Conservation (phyloP, 1,140 invertebrate species). For the Vanessa atalanta region DNA sequence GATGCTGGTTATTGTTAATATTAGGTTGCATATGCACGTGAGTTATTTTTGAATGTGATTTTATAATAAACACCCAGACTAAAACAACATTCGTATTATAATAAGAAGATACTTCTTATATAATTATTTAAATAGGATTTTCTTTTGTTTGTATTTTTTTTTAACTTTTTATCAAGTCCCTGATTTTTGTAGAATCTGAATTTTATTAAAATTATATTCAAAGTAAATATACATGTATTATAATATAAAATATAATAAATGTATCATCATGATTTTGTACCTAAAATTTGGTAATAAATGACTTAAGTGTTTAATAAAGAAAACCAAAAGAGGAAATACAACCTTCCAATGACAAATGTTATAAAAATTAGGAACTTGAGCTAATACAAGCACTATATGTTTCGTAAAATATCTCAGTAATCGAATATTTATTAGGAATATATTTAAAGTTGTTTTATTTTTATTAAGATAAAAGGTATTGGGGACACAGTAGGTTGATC, state of each 20-base stretch:
- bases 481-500: neutral
- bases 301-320: too few species aligned
- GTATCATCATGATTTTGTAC: too few species aligned
- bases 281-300: too few species aligned
- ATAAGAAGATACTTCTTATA: neutral
- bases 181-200: too few species aligned
- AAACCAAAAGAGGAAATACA: neutral
- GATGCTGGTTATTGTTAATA: constrained; percentile 19
- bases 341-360: neutral
- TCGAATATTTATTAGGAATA: constrained; percentile 25
- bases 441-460: constrained; percentile 2
- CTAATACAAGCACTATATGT: neutral
- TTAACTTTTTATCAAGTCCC: too few species aligned
- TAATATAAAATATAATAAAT: too few species aligned
- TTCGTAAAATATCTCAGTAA: constrained; percentile 20
- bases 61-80: neutral
- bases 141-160: too few species aligned
- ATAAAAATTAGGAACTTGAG: neutral
- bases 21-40: neutral
- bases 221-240: too few species aligned
- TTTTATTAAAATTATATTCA: too few species aligned
- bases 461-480: neutral
- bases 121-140: neutral
- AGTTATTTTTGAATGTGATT: neutral
- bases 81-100: neutral